A percentile compares a stretch with the other conserved stretches of the same genome.
Conservation (phyloP, 2,113 vertebrate genomes). For the Cyanoderma ruficeps region DNA sequence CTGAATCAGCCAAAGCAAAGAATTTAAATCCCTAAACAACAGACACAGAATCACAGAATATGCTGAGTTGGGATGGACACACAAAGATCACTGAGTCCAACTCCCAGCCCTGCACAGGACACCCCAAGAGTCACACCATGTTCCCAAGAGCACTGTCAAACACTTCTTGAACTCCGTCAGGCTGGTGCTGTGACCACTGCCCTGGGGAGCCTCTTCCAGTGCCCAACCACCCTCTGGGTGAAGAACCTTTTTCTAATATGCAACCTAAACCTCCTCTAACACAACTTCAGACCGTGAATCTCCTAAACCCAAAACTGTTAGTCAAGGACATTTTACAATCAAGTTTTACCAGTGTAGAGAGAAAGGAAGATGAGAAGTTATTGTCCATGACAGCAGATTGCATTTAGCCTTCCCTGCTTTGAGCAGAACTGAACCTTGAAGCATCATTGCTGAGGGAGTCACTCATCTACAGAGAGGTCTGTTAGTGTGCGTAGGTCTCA, state of each 20-base stretch:
- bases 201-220: background rate
- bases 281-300: background rate
- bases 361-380: background rate
- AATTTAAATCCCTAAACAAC: background rate
- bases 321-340: background rate
- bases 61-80: background rate
- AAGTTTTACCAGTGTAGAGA: background rate
- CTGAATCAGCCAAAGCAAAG: background rate
- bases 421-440: background rate
- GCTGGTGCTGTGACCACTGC: too few species aligned
- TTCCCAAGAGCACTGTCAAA: background rate
- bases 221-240: too few species aligned
- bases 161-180: background rate
- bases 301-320: background rate
- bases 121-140: background rate
- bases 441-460: background rate
- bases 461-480: background rate
- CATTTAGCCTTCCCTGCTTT: background rate
- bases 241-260: background rate
- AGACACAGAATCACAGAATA: background rate
- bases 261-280: background rate
- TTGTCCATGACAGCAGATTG: background rate
- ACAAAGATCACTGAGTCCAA: background rate
- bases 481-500: background rate
- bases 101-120: background rate